Evolutionary conservation across 2,113 vertebrate species (phyloP).

Genomic region (Chloropsis hardwickii): DNA sequence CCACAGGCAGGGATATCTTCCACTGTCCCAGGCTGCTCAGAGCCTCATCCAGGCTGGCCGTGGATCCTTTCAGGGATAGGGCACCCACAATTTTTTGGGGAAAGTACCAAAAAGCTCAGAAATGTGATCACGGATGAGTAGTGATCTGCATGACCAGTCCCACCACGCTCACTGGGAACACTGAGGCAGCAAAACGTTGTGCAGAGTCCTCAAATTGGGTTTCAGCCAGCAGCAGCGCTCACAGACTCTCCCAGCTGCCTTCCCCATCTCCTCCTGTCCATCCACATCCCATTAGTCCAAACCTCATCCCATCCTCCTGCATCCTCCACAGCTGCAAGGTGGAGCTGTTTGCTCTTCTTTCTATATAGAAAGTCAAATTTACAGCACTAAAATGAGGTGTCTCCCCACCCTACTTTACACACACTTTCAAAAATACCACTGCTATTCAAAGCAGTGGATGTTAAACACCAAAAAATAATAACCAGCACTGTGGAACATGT

Average conservation of each 20-base stretch:
- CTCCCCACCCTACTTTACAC: neutral
- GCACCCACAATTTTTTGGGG: neutral
- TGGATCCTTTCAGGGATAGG: neutral
- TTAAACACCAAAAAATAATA: neutral
- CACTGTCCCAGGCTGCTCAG: neutral
- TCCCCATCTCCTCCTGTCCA: fast-evolving
- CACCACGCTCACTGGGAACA: neutral
- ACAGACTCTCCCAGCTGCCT: neutral
- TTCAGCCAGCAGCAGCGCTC: neutral
- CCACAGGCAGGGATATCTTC: neutral
- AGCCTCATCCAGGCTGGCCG: neutral
- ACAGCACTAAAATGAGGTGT: neutral
- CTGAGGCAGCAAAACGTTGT: fast-evolving
- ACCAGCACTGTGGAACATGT: neutral
- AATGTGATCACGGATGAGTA: neutral
- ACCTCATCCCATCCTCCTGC: neutral
- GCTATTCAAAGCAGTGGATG: neutral
- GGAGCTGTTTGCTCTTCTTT: neutral
- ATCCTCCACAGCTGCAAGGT: neutral
- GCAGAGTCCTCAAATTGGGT: fast-evolving
- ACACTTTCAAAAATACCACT: neutral
- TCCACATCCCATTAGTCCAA: neutral
- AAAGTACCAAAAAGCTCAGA: neutral
- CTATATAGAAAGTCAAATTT: neutral
- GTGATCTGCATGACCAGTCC: neutral